phyloP scores from a whole-genome alignment of 2,113 vertebrate genomes.

The Stercorarius parasiticus region DNA sequence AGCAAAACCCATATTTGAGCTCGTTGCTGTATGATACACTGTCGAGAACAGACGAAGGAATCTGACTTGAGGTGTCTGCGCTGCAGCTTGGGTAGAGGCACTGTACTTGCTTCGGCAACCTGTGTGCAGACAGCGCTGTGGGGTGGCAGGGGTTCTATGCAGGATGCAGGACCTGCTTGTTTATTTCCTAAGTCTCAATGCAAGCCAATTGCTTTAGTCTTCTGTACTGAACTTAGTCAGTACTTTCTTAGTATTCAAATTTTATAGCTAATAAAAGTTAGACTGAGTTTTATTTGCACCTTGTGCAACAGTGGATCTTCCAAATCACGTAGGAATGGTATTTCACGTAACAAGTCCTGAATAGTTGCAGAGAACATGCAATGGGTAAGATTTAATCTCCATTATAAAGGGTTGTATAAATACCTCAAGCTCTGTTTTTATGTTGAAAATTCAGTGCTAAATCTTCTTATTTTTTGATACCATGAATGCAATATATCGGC shows the following conservation, averaged over 20 bases:
- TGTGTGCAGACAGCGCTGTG: accelerated
- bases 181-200: neutral
- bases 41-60: neutral
- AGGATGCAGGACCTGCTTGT: neutral
- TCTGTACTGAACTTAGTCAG: neutral
- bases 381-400: neutral
- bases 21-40: neutral
- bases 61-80: neutral
- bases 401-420: neutral
- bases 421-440: conserved; percentile 29
- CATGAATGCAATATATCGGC: neutral
- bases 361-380: neutral
- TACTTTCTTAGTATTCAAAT: neutral
- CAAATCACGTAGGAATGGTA: neutral
- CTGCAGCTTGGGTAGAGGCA: neutral
- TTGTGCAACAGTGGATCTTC: neutral
- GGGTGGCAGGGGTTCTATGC: neutral
- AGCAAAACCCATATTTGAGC: neutral
- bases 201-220: neutral
- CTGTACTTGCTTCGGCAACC: neutral
- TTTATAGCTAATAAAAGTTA: neutral
- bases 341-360: neutral
- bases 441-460: neutral
- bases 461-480: neutral
- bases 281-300: neutral